A percentile compares a stretch with the other conserved stretches of the same genome.
Evolutionary conservation across 2,113 vertebrate genomes (phyloP).

Genomic region (Alethe castanea): DNA sequence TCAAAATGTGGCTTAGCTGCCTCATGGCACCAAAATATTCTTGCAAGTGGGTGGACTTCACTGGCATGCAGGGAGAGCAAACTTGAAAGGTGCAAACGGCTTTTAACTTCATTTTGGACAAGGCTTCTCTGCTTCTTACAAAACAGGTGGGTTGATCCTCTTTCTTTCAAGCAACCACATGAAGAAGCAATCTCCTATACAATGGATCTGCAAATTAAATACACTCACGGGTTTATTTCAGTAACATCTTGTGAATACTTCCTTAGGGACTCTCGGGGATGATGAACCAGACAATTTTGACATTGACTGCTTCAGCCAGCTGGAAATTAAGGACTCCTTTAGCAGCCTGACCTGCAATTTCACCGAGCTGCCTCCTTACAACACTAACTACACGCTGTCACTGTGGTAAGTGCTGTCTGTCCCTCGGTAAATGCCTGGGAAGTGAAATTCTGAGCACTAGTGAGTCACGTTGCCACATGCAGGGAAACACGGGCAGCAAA

Average conservation of each 20-base stretch:
- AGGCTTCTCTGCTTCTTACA: not conserved
- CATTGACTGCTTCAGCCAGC: conserved; percentile 70
- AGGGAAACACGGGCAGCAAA: not conserved
- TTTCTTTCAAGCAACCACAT: not conserved
- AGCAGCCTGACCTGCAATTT: conserved; percentile 70
- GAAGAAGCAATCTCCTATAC: not conserved
- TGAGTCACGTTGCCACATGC: not conserved
- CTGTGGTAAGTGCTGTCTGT: conserved; percentile 63
- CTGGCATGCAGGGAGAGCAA: not conserved
- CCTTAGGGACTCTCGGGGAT: conserved; percentile 62
- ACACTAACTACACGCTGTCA: conserved; percentile 47
- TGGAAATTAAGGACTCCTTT: conserved; percentile 23
- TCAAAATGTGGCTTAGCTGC: not conserved
- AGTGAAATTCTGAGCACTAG: not conserved
- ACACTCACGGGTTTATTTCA: not conserved
- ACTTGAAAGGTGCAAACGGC: not conserved
- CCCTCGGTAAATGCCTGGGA: not conserved
- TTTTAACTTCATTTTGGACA: not conserved
- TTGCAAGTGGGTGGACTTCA: not conserved
- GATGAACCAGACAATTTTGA: conserved; percentile 65
- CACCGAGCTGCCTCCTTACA: conserved; percentile 26
- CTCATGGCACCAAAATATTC: not conserved
- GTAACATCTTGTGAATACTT: not conserved
- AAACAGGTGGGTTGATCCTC: not conserved
- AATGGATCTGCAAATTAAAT: not conserved